Conservation (phyloP, 2,888 invertebrate genomes). For the Charanyca ferruginea region DNA sequence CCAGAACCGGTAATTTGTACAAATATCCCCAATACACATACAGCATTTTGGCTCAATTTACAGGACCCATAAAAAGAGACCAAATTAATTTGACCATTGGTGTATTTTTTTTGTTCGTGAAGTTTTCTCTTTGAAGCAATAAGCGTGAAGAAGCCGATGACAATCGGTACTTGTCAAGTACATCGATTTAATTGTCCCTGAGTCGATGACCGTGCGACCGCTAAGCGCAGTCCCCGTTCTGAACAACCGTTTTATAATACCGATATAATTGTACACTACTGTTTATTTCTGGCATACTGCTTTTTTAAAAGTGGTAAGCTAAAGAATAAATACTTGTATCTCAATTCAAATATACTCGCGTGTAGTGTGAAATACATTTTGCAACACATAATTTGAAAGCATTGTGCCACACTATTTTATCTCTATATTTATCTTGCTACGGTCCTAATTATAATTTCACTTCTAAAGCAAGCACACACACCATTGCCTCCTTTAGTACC, state of each 20-base stretch:
- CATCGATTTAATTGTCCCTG: constrained; percentile 83
- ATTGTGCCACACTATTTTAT: neutral
- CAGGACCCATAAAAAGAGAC: constrained; percentile 22
- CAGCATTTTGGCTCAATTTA: constrained; percentile 51
- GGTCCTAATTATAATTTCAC: neutral
- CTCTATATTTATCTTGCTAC: neutral
- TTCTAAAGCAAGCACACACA: constrained; percentile 6
- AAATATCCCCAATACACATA: constrained; percentile 67
- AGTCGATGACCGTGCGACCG: constrained; percentile 86
- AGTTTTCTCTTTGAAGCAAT: constrained; percentile 34
- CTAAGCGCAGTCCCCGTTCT: constrained; percentile 72
- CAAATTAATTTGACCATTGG: constrained; percentile 2
- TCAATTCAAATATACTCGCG: neutral
- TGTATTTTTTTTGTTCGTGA: constrained; percentile 8
- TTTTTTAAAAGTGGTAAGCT: neutral
- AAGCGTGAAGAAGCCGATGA: constrained; percentile 62
- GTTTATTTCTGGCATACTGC: constrained; percentile 31
- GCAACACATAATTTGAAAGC: neutral
- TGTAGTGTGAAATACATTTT: neutral
- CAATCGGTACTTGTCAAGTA: constrained; percentile 71
- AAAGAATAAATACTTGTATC: neutral
- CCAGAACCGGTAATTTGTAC: constrained; percentile 82
- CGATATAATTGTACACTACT: constrained; percentile 54
- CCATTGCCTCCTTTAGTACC: neutral
- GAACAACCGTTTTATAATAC: constrained; percentile 55